phyloP scores from a whole-genome alignment of 2,113 vertebrate species.

The Halichoeres trimaculatus region DNA sequence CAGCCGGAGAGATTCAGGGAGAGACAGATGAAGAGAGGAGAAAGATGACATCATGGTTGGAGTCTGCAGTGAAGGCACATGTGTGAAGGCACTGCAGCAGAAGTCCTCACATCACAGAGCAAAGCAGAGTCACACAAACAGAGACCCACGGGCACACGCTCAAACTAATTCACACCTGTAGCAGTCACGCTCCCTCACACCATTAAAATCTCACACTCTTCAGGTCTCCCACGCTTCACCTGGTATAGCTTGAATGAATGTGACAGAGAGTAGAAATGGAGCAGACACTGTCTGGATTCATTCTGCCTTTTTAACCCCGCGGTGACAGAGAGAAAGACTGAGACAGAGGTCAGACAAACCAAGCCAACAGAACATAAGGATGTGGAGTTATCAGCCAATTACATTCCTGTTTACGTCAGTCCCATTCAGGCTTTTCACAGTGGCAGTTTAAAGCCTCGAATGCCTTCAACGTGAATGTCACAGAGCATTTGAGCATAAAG shows the following conservation, averaged over 20 bases:
- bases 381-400: constrained; percentile 2
- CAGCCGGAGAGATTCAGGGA: constrained; percentile 34
- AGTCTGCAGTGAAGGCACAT: constrained; percentile 65
- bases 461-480: no score
- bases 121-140: background rate
- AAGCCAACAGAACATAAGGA: constrained; percentile 1
- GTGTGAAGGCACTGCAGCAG: constrained; percentile 71
- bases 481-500: no score
- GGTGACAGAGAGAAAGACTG: constrained; percentile 16
- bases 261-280: constrained; percentile 25
- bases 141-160: background rate
- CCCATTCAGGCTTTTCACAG: no score
- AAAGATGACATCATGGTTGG: constrained; percentile 72
- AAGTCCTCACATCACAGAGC: constrained; percentile 23
- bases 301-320: background rate
- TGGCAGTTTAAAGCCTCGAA: no score
- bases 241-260: constrained; percentile 15
- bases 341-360: constrained; percentile 27
- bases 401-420: background rate
- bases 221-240: constrained; percentile 19
- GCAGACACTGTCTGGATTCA: constrained; percentile 31
- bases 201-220: constrained; percentile 69
- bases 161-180: constrained; percentile 55
- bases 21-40: constrained; percentile 56
- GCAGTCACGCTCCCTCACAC: constrained; percentile 40